Evolutionary conservation across 2,797 vertebrate species (phyloP).

Genomic region (Sebastes kiyomatsui): DNA sequence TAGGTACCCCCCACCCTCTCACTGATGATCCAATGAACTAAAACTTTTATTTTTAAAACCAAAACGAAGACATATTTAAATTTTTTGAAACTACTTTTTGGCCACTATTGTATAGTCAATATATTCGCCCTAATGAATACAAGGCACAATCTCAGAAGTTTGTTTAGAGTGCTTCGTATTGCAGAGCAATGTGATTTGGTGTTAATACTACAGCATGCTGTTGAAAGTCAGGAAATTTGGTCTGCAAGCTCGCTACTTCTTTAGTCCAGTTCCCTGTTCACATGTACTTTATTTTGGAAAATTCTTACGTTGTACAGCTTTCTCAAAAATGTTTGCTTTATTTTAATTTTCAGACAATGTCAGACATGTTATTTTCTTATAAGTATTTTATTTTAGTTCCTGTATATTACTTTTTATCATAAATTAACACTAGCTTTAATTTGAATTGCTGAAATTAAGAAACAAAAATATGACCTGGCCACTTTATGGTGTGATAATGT

Average conservation of each 20-base stretch:
- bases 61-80: constrained; percentile 76
- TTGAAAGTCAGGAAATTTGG: constrained; percentile 74
- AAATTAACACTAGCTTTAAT: constrained; percentile 95
- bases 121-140: constrained; percentile 68
- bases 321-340: constrained; percentile 84
- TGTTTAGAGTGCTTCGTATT: constrained; percentile 76
- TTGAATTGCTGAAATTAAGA: constrained; percentile 84
- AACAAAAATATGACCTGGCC: constrained; percentile 81
- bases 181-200: constrained; percentile 76
- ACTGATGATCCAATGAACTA: constrained; percentile 53
- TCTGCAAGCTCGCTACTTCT: constrained; percentile 79
- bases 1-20: constrained; percentile 64
- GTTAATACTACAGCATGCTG: constrained; percentile 79
- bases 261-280: constrained; percentile 75
- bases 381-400: constrained; percentile 87
- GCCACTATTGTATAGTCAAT: constrained; percentile 74
- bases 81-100: constrained; percentile 74
- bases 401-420: constrained; percentile 91
- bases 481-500: constrained; percentile 85
- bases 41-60: constrained; percentile 62
- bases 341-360: constrained; percentile 85
- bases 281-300: constrained; percentile 72
- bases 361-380: constrained; percentile 87
- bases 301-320: constrained; percentile 84
- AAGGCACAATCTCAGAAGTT: constrained; percentile 75